phyloP scores from a whole-genome alignment of 2,113 vertebrate species.

The Rafetus swinhoei region DNA sequence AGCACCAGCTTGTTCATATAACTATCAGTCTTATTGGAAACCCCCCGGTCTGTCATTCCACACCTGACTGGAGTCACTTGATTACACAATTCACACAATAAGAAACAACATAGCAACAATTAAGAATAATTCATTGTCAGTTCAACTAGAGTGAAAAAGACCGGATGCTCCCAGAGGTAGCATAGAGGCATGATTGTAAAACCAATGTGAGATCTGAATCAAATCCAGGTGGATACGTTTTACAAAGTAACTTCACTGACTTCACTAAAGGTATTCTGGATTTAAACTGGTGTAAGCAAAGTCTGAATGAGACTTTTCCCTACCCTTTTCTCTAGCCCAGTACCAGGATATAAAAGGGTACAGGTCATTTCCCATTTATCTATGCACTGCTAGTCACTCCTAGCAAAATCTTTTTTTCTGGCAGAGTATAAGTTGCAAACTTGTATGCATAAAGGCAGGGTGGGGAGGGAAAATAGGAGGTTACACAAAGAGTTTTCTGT shows the following conservation, averaged over 20 bases:
- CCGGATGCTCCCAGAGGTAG: neutral
- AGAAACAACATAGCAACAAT: neutral
- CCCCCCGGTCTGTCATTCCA: neutral
- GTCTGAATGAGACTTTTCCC: neutral
- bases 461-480: neutral
- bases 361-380: neutral
- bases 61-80: neutral
- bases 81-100: neutral
- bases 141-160: neutral
- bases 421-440: neutral
- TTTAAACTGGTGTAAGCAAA: neutral
- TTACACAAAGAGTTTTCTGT: neutral
- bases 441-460: neutral
- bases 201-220: neutral
- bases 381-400: neutral
- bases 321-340: neutral
- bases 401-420: neutral
- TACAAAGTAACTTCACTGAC: neutral
- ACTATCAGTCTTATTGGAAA: neutral
- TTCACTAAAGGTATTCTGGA: neutral
- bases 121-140: neutral
- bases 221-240: no score
- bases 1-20: neutral
- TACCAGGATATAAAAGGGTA: fast-evolving
- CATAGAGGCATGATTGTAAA: neutral